Evolutionary conservation across 1,140 invertebrate genomes (phyloP), one percentile per base, ranked within the genome.

Genomic region (Episyrphus balteatus): DNA sequence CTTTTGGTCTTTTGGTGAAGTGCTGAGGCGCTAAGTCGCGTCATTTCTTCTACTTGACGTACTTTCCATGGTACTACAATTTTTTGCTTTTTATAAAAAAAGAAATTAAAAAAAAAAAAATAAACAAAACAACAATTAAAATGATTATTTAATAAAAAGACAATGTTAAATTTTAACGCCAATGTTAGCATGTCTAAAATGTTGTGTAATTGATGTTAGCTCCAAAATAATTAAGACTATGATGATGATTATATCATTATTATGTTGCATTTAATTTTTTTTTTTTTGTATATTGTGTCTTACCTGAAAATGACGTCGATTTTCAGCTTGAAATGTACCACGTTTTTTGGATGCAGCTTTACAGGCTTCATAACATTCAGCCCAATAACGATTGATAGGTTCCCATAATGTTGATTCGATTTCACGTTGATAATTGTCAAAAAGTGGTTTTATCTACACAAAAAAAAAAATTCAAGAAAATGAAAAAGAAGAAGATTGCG

Each of bases 271-370:
- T 11, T n/a, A n/a, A 6, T 3, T 8, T 13, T 17, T 5, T 36
- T 5, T 41, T 43, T 34, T 32, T 32, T 37, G 10, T 14, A 12
- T 36, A 18, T 21, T n/a, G n/a, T 14, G 46, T 30, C 47, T 57
- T 58, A 77, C 76, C 68, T 80, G 73, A 54, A 81, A 81, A 11
- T 73, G 71, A 19, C 75, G 67, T 56, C 77, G 75, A 49, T 75
- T 75, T 46, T 80, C 74, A 5, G 72, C 72, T 46, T 77, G 71
- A 42, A 76, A 73, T 38, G 72, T 62, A 52, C 75, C 77, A 17
- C 76, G 66, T 44, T 69, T 74, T 53, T 80, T 78, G 36, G 74
- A 69, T 30, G 73, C 73, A 5, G 74, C 61, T 66, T 81, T 81
- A 42, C 73, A 74, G 1, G 66, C 68, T 53, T 79, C 77, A 46